These are phyloP conservation scores for Argyrosomus regius DNA, from an alignment of 2,797 vertebrate genomes.

Conservation along the genomic window DNA sequence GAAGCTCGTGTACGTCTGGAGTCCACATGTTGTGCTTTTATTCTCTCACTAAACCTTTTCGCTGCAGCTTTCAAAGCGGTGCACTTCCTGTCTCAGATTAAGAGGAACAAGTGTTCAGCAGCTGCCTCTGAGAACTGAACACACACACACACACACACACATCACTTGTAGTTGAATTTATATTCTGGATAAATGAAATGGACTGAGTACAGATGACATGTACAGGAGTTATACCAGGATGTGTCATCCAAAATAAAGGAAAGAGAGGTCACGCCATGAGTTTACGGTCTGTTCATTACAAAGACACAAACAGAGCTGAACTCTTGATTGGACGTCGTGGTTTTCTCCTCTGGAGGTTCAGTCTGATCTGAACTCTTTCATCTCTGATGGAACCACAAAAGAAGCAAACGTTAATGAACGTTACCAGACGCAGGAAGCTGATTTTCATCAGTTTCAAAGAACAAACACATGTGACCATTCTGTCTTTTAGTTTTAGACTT, in stretches of 20 bases:
- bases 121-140: slow-evolving; percentile 17
- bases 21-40: slow-evolving; percentile 19
- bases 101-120: slow-evolving; percentile 43
- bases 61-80: background rate
- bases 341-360: slow-evolving; percentile 6
- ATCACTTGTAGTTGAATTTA: background rate
- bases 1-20: background rate
- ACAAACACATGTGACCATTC: background rate
- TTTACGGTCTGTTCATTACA: background rate
- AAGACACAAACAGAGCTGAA: background rate
- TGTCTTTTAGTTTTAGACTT: background rate
- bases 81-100: slow-evolving; percentile 53
- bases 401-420: slow-evolving; percentile 16
- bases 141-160: slow-evolving; percentile 1
- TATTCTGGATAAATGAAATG: background rate
- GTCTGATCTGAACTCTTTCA: slow-evolving; percentile 8
- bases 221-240: background rate
- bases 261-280: background rate
- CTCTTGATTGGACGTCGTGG: background rate
- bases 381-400: slow-evolving; percentile 24
- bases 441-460: slow-evolving; percentile 14
- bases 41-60: background rate
- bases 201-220: background rate
- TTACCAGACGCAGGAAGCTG: slow-evolving; percentile 7
- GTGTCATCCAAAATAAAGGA: too few relatives aligned